Conservation (phyloP, 2,113 vertebrate species). For the Spea bombifrons region DNA sequence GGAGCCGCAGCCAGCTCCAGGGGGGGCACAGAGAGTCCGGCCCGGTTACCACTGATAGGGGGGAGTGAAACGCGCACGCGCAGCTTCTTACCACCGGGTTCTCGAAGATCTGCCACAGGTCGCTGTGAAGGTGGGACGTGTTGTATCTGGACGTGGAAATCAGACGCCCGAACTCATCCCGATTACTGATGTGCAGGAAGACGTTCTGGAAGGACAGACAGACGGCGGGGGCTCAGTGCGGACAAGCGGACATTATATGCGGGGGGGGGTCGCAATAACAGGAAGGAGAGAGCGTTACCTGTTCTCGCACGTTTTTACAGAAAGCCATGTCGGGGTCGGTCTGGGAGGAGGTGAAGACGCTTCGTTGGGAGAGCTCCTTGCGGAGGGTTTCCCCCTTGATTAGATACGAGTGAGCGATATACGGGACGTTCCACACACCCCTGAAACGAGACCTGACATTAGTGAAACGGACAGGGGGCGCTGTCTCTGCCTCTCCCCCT, state of each 20-base stretch:
- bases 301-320: constrained; percentile 67
- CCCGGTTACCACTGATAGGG: not conserved
- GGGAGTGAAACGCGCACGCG: not conserved
- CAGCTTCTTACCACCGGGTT: constrained; percentile 64
- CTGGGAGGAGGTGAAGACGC: constrained; percentile 62
- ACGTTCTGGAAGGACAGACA: constrained; percentile 59
- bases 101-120: constrained; percentile 77
- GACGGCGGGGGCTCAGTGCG: too few species aligned
- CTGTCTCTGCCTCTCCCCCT: not conserved
- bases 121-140: constrained; percentile 66
- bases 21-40: not conserved
- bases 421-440: constrained; percentile 76
- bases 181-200: constrained; percentile 74
- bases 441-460: constrained; percentile 49
- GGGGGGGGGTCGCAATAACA: not conserved
- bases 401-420: constrained; percentile 70
- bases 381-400: constrained; percentile 64
- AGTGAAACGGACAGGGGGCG: not conserved
- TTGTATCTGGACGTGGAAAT: constrained; percentile 66
- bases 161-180: constrained; percentile 71
- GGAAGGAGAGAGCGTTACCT: constrained; percentile 53
- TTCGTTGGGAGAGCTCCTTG: constrained; percentile 55
- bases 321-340: constrained; percentile 73
- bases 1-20: not conserved
- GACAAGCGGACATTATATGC: too few species aligned